Evolutionary conservation across 2,113 vertebrate genomes (phyloP), one percentile per base, ranked within the genome.

Genomic region (Leptocoma aspasia): DNA sequence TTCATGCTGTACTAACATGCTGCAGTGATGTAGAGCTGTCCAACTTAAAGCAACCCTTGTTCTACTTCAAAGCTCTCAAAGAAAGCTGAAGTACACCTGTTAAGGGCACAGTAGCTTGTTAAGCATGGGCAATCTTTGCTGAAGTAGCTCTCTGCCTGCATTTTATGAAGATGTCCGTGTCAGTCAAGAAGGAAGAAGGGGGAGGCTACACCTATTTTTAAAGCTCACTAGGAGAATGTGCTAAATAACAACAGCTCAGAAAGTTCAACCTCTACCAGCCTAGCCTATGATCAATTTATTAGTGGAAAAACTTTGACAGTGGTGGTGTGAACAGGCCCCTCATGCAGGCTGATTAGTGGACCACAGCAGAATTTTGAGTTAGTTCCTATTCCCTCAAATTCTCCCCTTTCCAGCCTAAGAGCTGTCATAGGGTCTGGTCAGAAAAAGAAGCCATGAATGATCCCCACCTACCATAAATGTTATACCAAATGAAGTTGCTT

Each of bases 61-160:
- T 86, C 73, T 82, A 82, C 82, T 88, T 90, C 86, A 82, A 90
- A 94, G 70, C 37, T 53, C 63, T 93, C 70, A 31, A 33, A 30
- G 7, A 44, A 71, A 91, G 49, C 33, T 88, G 53, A 91, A 91
- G 61, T 73, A 76, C 5, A 79, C 37, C 72, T 75, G 42, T n/a
- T 87, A 82, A 85, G 66, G 15, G 50, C n/a, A 75, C 27, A 49
- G 57, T 27, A 84, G 53, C 78, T 89, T 64, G 45, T 69, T 87
- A 86, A 91, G 41, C 44, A 49, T 18, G 31, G 49, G 22, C 6
- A 4, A 65, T 71, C 37, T 71, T 41, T 72, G 57, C 61, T 76
- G 57, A 90, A 90, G 85, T n/a, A 71, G 45, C 57, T 91, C 57
- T 84, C 56, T 64, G 22, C 24, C 42, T 89, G 28, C 44, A 63